phyloP scores from a whole-genome alignment of 2,797 vertebrate species.

The Coregonus sp. region DNA sequence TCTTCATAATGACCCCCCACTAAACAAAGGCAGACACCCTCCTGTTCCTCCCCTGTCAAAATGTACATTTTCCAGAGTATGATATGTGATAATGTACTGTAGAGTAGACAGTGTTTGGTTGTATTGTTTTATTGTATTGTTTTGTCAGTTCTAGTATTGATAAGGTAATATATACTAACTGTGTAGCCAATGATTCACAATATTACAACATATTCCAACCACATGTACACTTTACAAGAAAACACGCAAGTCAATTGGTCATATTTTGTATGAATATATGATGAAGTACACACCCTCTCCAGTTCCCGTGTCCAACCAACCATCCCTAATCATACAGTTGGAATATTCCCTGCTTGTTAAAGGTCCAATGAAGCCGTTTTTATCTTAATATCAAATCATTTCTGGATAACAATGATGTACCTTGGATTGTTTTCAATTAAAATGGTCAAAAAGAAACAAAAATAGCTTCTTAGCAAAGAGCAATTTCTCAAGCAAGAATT shows the following conservation, averaged over 20 bases:
- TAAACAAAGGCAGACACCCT: background rate
- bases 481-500: no score
- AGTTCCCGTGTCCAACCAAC: background rate
- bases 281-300: background rate
- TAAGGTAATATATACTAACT: background rate
- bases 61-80: background rate
- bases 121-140: background rate
- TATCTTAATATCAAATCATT: no score
- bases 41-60: background rate
- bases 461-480: no score
- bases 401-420: no score
- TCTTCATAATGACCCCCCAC: background rate
- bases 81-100: background rate
- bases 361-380: constrained; percentile 9
- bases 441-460: no score
- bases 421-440: no score
- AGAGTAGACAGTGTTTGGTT: background rate
- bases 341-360: constrained; percentile 38
- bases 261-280: background rate
- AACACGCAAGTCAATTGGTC: background rate
- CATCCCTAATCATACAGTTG: background rate
- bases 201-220: background rate
- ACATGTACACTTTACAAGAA: background rate
- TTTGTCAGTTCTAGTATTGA: background rate
- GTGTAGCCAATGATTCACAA: background rate